Evolutionary conservation across 2,888 invertebrate species (phyloP), one percentile per base, ranked within the genome.

Genomic region (Noctua fimbriata): DNA sequence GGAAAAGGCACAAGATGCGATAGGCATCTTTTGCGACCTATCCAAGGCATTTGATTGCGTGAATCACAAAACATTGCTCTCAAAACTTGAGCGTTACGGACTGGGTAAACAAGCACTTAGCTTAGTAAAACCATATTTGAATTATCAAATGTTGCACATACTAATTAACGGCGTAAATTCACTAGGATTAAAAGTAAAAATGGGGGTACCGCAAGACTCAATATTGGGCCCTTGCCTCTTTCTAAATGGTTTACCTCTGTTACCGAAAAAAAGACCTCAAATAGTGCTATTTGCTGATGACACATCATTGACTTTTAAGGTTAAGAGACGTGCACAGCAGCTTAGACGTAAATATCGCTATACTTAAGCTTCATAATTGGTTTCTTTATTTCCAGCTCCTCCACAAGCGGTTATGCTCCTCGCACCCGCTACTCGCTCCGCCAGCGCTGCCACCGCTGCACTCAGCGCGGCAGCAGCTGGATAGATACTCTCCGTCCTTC

Each of bases 361-460:
- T 36, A 12, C 21, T 21, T 65, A 21, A 21, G 36, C 21, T 65
- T 65, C 5, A 65, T 21, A 36, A 36, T 3, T 21, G 21, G 4
- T 65, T 65, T 21, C 9, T 0, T n/a, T 4, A 1, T 44, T 18
- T 28, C 28, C 83, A 96, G 96, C 87, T 92, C 24, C 93, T 96
- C 0, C 96, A 96, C 93, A 92, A 92, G 82, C 94, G 96, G 0
- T 92, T 96, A 14, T 87, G 90, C 0, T 81, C 89, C 0, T 67
- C 92, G 0, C 94, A 94, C 86, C 92, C 94, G 2, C 92, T 94
- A 82, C 87, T 95, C n/a, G 96, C 96, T 14, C 86, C 93, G 6
- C 96, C 96, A 0, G 93, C 96, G 3, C 92, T 95, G 21, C 96
- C 96, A 0, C 95, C 96, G 69, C 93, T 96, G 24, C 96, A 96